phyloP scores from a whole-genome alignment of 1,140 invertebrate species.

The Scaptomyza pallida region DNA sequence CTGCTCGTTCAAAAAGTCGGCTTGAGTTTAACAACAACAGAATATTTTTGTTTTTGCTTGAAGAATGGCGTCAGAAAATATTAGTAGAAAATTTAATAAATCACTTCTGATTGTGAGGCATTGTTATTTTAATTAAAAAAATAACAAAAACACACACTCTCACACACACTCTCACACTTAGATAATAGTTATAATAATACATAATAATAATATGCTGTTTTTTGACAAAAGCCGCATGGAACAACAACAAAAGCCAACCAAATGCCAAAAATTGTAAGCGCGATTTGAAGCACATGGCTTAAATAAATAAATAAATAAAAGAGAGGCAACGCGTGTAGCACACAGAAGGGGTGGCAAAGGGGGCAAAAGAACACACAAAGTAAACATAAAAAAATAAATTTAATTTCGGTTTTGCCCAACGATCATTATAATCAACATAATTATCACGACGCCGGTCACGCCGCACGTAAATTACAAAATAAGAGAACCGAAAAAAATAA shows the following conservation, averaged over 20 bases:
- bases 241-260: constrained; percentile 65
- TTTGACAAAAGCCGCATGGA: constrained; percentile 45
- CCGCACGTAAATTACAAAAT: constrained; percentile 61
- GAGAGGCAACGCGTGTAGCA: constrained; percentile 20
- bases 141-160: constrained; percentile 23
- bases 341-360: neutral
- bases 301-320: constrained; percentile 67
- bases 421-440: constrained; percentile 60
- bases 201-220: constrained; percentile 48
- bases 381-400: constrained; percentile 68
- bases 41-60: constrained; percentile 18
- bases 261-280: constrained; percentile 43
- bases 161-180: constrained; percentile 7
- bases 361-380: constrained; percentile 31
- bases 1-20: constrained; percentile 13
- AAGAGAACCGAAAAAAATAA: constrained; percentile 23
- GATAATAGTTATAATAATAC: constrained; percentile 43
- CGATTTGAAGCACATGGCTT: constrained; percentile 64
- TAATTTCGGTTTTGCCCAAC: constrained; percentile 51
- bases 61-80: constrained; percentile 50
- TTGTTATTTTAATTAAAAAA: constrained; percentile 77
- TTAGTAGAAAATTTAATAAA: constrained; percentile 71
- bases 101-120: constrained; percentile 70
- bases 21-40: constrained; percentile 1
- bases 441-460: constrained; percentile 31